phyloP scores from a whole-genome alignment of 2,888 invertebrate species.

The Quadroppia sp. region DNA sequence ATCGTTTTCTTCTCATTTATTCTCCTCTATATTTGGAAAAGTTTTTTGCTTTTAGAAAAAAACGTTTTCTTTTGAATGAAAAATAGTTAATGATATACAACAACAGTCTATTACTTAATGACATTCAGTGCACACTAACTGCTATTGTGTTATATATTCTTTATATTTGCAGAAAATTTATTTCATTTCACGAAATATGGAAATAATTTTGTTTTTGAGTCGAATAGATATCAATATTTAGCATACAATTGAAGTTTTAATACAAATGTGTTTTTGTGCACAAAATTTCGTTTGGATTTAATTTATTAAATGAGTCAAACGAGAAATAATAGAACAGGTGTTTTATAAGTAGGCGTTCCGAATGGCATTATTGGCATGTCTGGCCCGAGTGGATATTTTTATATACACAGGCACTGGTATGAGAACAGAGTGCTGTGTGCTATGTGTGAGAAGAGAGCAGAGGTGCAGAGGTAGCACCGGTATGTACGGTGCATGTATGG shows the following conservation, averaged over 20 bases:
- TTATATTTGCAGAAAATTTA: not conserved
- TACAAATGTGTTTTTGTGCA: not conserved
- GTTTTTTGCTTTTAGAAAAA: not conserved
- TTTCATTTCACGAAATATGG: conserved; percentile 13
- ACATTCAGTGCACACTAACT: not conserved
- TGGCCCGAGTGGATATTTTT: not conserved
- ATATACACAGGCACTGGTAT: not conserved
- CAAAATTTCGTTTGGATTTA: not conserved
- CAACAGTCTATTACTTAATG: conserved; percentile 6
- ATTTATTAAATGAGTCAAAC: conserved; percentile 21
- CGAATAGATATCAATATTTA: conserved; percentile 12
- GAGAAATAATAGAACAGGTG: conserved; percentile 31
- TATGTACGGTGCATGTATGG: not conserved
- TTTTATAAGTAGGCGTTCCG: conserved; percentile 19
- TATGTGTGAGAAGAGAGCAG: not conserved
- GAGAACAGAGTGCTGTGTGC: not conserved
- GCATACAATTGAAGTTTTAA: not conserved
- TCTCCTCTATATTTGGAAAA: not conserved
- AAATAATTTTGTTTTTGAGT: not conserved
- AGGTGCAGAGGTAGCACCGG: not conserved
- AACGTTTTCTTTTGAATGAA: not conserved
- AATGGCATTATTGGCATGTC: conserved; percentile 27
- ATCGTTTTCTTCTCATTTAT: not conserved
- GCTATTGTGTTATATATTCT: not conserved
- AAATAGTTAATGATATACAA: not conserved